Conservation (phyloP, 2,888 invertebrate species). For the Rhaphigaster nebulosa region DNA sequence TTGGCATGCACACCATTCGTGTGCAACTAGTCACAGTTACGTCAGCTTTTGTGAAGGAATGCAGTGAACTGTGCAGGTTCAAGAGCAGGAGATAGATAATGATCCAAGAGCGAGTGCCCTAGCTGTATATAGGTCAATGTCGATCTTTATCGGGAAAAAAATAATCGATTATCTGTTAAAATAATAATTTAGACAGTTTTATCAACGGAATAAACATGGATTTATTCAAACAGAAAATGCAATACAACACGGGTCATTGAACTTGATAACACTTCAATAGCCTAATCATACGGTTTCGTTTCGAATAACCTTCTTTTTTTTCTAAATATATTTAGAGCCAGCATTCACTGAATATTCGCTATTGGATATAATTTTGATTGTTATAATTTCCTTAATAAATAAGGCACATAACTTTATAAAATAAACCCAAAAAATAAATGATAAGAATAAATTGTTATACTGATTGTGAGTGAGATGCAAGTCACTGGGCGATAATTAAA, state of each 20-base stretch:
- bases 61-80: slow-evolving; percentile 20
- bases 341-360: too few relatives aligned
- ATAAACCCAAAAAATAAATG: too few relatives aligned
- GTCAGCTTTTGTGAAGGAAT: slow-evolving; percentile 3
- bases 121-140: neutral
- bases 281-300: neutral
- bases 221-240: neutral
- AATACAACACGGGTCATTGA: neutral
- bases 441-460: too few relatives aligned
- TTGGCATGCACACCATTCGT: neutral
- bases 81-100: neutral
- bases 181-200: neutral
- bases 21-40: neutral
- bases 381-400: too few relatives aligned
- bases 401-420: too few relatives aligned
- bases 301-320: neutral
- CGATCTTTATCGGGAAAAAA: neutral
- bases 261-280: neutral
- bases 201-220: neutral
- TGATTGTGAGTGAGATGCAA: too few relatives aligned
- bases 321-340: too few relatives aligned
- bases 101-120: neutral
- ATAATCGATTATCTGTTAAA: neutral
- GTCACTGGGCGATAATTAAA: too few relatives aligned
- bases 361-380: too few relatives aligned